These are phyloP conservation scores for Carettochelys insculpta DNA, from an alignment of 2,113 vertebrate genomes.

Conservation along the genomic window DNA sequence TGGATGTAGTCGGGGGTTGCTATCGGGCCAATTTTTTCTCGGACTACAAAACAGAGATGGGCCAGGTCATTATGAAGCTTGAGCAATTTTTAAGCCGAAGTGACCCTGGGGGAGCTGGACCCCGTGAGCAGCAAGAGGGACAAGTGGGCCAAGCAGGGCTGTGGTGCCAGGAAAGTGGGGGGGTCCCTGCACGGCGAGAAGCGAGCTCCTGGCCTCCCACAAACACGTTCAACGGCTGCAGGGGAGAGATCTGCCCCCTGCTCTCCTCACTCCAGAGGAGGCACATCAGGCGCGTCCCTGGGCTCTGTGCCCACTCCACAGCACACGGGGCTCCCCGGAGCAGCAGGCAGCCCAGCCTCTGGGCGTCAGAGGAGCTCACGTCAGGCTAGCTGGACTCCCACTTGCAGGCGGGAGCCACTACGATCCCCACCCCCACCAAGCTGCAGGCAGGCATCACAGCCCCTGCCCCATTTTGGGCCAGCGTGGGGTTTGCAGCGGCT, in stretches of 20 bases:
- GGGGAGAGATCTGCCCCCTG: no score
- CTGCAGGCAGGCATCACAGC: no score
- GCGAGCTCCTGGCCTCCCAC: no score
- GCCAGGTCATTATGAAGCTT: background rate
- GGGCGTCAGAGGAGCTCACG: background rate
- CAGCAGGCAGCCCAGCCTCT: background rate
- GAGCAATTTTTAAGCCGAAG: background rate
- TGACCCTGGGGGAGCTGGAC: background rate
- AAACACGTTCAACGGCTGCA: no score
- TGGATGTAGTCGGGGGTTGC: conserved; percentile 97
- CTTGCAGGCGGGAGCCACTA: no score
- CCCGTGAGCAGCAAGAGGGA: background rate
- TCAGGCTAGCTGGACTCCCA: background rate
- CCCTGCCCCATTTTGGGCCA: no score
- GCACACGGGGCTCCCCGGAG: background rate
- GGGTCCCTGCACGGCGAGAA: no score
- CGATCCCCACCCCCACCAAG: no score
- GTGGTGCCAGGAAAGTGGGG: no score
- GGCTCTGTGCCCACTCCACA: fast-evolving
- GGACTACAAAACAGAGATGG: conserved; percentile 75
- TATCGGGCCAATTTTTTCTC: conserved; percentile 96
- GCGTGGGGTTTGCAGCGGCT: background rate
- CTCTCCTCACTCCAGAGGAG: no score
- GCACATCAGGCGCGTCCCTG: no score
- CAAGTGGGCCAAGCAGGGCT: no score